Base-by-base conservation (phyloP, 2,797 vertebrate genomes). In the Loriculus beryllinus region DNA sequence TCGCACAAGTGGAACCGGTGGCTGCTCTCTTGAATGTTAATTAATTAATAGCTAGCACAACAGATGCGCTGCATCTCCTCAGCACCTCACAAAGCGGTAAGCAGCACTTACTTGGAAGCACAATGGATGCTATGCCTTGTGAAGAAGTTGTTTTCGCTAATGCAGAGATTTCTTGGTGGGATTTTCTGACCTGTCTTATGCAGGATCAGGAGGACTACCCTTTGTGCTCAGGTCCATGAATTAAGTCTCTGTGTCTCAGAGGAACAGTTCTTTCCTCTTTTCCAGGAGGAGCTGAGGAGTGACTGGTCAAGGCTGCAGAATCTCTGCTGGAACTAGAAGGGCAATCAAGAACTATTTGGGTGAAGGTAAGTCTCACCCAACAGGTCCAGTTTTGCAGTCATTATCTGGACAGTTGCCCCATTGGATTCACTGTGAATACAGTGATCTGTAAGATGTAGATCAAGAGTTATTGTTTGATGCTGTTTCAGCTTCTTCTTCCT, bases 381-480 rank as follows among this genome's bases (percentile, higher is more conserved):
- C 21, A 86, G 64, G 31, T 14, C 7, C 26, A 29, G 19, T 40
- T 74, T 60, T 71, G 23, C 56, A 74, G 31, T 12, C 59, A 19
- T 74, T 22, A 33, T 40, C 68, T 85, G 79, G 67, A 43, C 1
- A 3, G 23, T 31, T 63, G 22, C 31, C 59, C 62, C 31, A 18
- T 17, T 39, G 35, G 33, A 40, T 76, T 71, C 47, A 39, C 29
- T 85, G 35, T 26, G 57, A 67, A n/a, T 29, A 77, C 42, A 92
- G 35, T 31, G 42, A 56, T 39, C 76, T 83, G 47, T 83, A 88
- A 86, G 90, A 74, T 63, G 79, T 39, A 91, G 82, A 90, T 80
- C 64, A 57, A 76, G 56, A 70, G 60, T 94, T 90, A 51, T 76
- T 83, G 76, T 94, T 90, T 92, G 91, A 65, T 96, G 92, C 84